Conservation (phyloP, 30 jellyfish, hydroid and myxozoan genomes). For the Turritopsis rubra region DNA sequence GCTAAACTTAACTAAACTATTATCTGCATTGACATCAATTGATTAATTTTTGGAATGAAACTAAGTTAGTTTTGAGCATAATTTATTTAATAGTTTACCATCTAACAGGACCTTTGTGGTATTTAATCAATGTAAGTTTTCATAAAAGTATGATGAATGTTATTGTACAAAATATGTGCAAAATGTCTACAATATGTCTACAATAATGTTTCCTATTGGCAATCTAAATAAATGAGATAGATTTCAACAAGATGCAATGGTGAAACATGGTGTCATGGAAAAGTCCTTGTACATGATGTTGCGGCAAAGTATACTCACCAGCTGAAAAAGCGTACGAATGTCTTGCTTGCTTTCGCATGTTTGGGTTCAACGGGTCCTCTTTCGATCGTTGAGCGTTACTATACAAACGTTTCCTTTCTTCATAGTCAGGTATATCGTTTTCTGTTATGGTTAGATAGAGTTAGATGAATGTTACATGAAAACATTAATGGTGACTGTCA, state of each 20-base stretch:
- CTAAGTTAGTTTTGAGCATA: no score
- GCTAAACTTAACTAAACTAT: no score
- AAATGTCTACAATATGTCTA: no score
- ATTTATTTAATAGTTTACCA: no score
- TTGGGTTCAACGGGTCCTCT: not conserved
- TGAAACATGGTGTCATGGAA: not conserved
- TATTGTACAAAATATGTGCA: no score
- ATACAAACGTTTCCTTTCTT: conserved; percentile 25
- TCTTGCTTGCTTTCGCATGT: conserved; percentile 5
- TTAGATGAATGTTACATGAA: not conserved
- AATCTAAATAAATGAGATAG: no score
- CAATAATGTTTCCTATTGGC: no score
- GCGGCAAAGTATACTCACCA: conserved; percentile 8
- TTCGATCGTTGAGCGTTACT: conserved; percentile 10
- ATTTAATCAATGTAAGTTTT: no score
- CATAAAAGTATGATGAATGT: no score
- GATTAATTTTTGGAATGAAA: no score
- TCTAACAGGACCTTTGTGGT: no score
- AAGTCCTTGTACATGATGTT: not conserved
- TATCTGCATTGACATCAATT: no score
- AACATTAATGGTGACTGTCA: not conserved
- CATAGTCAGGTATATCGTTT: conserved; percentile 32
- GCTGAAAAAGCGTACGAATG: conserved; percentile 10
- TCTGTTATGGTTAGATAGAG: conserved; percentile 17
- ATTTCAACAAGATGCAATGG: not conserved